Conservation (phyloP, 2,797 vertebrate species). For the Ambastaia sidthimunki region DNA sequence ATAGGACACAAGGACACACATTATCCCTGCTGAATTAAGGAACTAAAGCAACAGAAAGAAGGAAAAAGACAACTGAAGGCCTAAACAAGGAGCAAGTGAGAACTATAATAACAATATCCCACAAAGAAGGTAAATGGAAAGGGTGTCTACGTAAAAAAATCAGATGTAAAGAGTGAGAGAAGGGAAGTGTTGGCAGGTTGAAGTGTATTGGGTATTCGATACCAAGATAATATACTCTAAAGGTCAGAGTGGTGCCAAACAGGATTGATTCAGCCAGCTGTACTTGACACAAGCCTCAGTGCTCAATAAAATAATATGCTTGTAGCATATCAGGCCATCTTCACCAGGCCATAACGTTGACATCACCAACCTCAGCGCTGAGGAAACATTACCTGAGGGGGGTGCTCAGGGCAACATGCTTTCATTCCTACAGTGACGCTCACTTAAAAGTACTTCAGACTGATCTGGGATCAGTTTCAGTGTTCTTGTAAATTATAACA, state of each 20-base stretch:
- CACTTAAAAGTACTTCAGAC: slow-evolving; percentile 22
- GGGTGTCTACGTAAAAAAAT: slow-evolving; percentile 38
- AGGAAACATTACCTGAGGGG: slow-evolving; percentile 19
- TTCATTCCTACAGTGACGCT: slow-evolving; percentile 8
- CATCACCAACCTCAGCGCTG: slow-evolving; percentile 30
- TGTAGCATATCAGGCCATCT: slow-evolving; percentile 33
- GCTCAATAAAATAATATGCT: slow-evolving; percentile 47
- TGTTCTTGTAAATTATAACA: slow-evolving; percentile 11
- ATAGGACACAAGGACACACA: background rate
- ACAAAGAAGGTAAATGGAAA: slow-evolving; percentile 45
- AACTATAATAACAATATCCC: slow-evolving; percentile 7
- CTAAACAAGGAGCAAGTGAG: slow-evolving; percentile 41
- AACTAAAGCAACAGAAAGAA: slow-evolving; percentile 27
- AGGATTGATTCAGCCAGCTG: slow-evolving; percentile 80
- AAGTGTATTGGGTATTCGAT: slow-evolving; percentile 58
- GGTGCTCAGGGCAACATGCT: slow-evolving; percentile 19
- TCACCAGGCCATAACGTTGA: slow-evolving; percentile 32
- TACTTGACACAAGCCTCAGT: slow-evolving; percentile 68
- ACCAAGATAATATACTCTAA: slow-evolving; percentile 76
- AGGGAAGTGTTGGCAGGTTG: slow-evolving; percentile 57
- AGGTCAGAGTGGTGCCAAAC: slow-evolving; percentile 76
- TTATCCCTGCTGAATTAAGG: slow-evolving; percentile 21
- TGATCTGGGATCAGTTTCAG: slow-evolving; percentile 20
- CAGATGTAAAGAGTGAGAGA: slow-evolving; percentile 59
- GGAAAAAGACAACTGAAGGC: slow-evolving; percentile 23